Conservation (phyloP, 2,797 vertebrate species). For the Acanthis flammea region DNA sequence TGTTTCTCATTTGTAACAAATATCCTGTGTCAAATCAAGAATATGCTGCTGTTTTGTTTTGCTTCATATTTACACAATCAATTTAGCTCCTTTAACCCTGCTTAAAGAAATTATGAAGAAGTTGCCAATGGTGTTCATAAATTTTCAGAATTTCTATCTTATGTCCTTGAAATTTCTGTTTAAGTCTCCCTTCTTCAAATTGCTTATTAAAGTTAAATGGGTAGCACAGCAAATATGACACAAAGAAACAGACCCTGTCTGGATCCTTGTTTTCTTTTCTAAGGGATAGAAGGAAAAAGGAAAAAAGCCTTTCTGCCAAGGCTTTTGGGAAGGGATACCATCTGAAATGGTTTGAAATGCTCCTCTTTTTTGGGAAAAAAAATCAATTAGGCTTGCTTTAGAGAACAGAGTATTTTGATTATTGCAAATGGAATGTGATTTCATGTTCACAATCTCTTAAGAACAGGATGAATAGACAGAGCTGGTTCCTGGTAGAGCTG, state of each 20-base stretch:
- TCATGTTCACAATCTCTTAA: neutral
- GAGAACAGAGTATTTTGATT: neutral
- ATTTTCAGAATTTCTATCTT: conserved; percentile 38
- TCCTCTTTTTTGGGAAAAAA: neutral
- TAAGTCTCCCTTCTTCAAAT: neutral
- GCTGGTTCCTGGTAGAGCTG: neutral
- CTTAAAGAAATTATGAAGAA: conserved; percentile 42
- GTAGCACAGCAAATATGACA: neutral
- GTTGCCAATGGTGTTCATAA: conserved; percentile 45
- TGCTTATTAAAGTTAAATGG: neutral
- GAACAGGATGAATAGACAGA: neutral
- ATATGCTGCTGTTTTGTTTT: conserved; percentile 54
- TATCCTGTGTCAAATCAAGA: conserved; percentile 31
- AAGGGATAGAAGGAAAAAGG: neutral
- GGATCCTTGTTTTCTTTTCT: neutral
- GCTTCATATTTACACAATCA: conserved; percentile 27
- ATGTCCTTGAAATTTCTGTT: conserved; percentile 29
- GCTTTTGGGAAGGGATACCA: neutral
- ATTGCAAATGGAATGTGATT: neutral
- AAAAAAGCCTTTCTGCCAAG: neutral
- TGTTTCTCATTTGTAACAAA: conserved; percentile 44
- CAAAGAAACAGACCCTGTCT: neutral
- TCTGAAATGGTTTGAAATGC: neutral
- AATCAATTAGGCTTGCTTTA: neutral
- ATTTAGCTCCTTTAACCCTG: conserved; percentile 51